Base-by-base conservation (phyloP, 2,888 invertebrate genomes). In the Dasypolia templi region DNA sequence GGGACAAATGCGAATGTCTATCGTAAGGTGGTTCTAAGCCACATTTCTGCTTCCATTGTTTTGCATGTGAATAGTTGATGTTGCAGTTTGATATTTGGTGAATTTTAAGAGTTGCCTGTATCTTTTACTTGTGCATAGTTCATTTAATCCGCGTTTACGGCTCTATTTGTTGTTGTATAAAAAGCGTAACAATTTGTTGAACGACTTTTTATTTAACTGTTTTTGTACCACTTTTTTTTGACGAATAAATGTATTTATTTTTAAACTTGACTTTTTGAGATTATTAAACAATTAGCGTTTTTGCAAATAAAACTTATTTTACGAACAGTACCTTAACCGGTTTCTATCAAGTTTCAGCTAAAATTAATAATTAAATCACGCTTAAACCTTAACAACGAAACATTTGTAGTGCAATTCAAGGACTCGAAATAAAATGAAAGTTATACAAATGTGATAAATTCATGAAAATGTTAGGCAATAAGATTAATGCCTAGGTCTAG, bases 11-110 rank as follows among this genome's bases (percentile, higher is more conserved):
- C 77, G 72, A 76, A 78, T 72, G 59, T 79, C 73, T 81, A 71
- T 75, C 69, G 79, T 83, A 82, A 88, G 92, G 94, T 95, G 94
- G 94, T 95, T 95, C 93, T 92, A 91, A 90, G 88, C 94, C 95
- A 94, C 94, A 94, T 89, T 92, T 93, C 94, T 94, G 93, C 92
- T 87, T 84, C 84, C 83, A 92, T 93, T 93, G 89, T 92, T 86
- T 86, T 90, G 88, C 88, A 90, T 92, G 91, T 89, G 91, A 91
- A 90, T 87, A 84, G 73, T 78, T 81, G 84, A 83, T 79, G 84
- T 81, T 84, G 85, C 77, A 69, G 73, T 87, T 72, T 78, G 74
- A 82, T 79, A 82, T 79, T 85, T 84, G 71, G 84, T 79, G 77
- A 65, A 84, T 75, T 80, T 53, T 80, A 65, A 72, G 67, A 80